Conservation (phyloP, 2,113 vertebrate genomes). For the Ascaphus truei region DNA sequence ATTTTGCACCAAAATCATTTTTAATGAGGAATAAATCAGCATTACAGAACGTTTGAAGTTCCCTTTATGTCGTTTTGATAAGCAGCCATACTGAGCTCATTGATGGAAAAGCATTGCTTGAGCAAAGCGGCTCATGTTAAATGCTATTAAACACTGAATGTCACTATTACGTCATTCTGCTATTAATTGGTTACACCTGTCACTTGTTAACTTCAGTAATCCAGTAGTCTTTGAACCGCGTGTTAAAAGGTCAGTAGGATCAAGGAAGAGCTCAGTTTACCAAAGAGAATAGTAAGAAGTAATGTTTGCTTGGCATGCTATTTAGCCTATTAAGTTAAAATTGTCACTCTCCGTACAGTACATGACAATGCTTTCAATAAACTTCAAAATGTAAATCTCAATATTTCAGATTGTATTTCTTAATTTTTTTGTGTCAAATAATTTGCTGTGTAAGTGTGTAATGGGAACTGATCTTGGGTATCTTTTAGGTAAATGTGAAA, state of each 20-base stretch:
- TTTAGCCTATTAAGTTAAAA: constrained; percentile 57
- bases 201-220: constrained; percentile 70
- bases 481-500: too few species aligned
- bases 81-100: constrained; percentile 57
- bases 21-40: constrained; percentile 58
- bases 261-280: constrained; percentile 47
- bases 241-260: constrained; percentile 60
- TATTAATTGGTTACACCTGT: constrained; percentile 78
- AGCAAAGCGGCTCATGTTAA: constrained; percentile 38
- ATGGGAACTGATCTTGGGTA: too few species aligned
- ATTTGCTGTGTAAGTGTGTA: too few species aligned
- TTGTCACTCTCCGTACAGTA: constrained; percentile 46
- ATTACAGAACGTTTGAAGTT: constrained; percentile 54
- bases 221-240: constrained; percentile 51
- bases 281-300: constrained; percentile 53
- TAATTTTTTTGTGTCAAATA: too few species aligned
- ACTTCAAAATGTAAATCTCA: too few species aligned
- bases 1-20: constrained; percentile 47
- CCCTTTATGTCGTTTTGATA: constrained; percentile 40
- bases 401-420: too few species aligned
- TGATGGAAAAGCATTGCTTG: constrained; percentile 48
- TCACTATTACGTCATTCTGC: constrained; percentile 51
- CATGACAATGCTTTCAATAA: too few species aligned
- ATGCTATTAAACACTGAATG: constrained; percentile 44
- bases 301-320: constrained; percentile 55